Evolutionary conservation across 2,888 invertebrate species (phyloP).

Genomic region (Drosophila lutescens): DNA sequence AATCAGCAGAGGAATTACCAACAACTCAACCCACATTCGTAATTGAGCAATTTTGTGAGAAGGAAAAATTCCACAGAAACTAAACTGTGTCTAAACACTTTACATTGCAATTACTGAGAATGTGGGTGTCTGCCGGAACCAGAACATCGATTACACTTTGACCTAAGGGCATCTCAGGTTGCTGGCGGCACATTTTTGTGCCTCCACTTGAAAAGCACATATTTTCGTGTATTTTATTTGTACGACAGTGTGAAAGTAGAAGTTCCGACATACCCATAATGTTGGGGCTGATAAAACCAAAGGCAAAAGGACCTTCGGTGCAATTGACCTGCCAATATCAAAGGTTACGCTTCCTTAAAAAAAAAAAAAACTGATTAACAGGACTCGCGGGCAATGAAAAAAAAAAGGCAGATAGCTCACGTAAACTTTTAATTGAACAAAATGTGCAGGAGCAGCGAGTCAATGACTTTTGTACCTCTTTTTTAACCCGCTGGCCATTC

Average conservation of each 20-base stretch:
- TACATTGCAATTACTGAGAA: conserved; percentile 67
- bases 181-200: conserved; percentile 8
- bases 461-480: conserved; percentile 38
- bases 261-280: no score
- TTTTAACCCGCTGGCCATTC: conserved; percentile 63
- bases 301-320: background rate
- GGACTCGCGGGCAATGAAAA: conserved; percentile 51
- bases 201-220: background rate
- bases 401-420: conserved; percentile 60
- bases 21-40: conserved; percentile 26
- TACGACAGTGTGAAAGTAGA: background rate
- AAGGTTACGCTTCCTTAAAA: conserved; percentile 20
- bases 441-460: conserved; percentile 25
- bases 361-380: conserved; percentile 49
- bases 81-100: conserved; percentile 70
- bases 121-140: conserved; percentile 15
- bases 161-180: conserved; percentile 24
- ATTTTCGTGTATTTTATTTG: background rate
- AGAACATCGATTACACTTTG: conserved; percentile 16
- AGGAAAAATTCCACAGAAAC: conserved; percentile 22
- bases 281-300: no score
- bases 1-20: conserved; percentile 1
- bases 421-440: conserved; percentile 71
- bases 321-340: conserved; percentile 34
- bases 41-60: conserved; percentile 61